Evolutionary conservation across 1,140 invertebrate genomes (phyloP).

Genomic region (Hydropsyche tenuis): DNA sequence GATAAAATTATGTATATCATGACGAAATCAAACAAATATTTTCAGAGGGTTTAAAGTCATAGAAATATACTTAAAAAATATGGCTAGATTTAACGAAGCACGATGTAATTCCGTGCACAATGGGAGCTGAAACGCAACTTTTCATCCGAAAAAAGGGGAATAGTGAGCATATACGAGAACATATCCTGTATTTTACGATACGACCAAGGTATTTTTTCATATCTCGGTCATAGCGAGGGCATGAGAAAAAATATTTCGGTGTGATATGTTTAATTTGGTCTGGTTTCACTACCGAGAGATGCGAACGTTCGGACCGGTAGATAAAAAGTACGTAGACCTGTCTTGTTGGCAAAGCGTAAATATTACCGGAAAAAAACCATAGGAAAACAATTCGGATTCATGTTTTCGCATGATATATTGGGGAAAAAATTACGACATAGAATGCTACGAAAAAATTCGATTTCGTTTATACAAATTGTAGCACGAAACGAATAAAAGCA

Average conservation of each 20-base stretch:
- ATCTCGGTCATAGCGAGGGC: neutral
- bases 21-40: too few relatives aligned
- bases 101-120: conserved; percentile 13
- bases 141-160: conserved; percentile 24
- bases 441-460: too few relatives aligned
- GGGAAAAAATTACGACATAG: conserved; percentile 12
- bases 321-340: conserved; percentile 30
- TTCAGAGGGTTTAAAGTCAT: too few relatives aligned
- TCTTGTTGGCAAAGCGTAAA: conserved; percentile 18
- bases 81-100: conserved; percentile 9
- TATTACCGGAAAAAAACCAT: neutral
- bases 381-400: conserved; percentile 26
- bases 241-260: conserved; percentile 12
- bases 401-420: neutral
- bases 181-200: conserved; percentile 8
- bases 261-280: neutral
- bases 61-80: conserved; percentile 8
- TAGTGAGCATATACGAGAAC: neutral
- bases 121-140: conserved; percentile 23
- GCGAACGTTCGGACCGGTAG: conserved; percentile 17
- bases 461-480: too few relatives aligned
- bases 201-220: conserved; percentile 11
- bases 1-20: too few relatives aligned
- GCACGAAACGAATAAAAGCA: too few relatives aligned
- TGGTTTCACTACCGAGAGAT: conserved; percentile 32